Conservation (phyloP, 2,797 vertebrate species). For the Poeciliopsis paucimaculata region DNA sequence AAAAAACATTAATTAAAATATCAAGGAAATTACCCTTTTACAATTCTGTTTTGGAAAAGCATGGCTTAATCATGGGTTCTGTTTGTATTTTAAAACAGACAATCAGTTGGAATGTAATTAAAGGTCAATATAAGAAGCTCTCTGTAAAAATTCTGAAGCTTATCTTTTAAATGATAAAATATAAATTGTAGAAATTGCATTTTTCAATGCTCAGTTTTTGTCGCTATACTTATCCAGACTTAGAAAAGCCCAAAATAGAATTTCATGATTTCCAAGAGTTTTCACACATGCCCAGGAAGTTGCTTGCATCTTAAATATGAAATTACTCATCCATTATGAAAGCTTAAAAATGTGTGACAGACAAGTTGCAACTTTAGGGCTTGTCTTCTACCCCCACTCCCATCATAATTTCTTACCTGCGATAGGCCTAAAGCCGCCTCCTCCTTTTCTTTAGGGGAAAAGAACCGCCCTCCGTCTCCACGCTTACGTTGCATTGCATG, state of each 20-base stretch:
- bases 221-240: not conserved
- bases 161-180: not conserved
- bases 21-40: not conserved
- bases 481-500: constrained; percentile 97
- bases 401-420: constrained; percentile 67
- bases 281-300: not conserved
- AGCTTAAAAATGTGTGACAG: not conserved
- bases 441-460: constrained; percentile 95
- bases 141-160: not conserved
- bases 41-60: not conserved
- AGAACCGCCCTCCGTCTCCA: constrained; percentile 95
- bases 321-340: not conserved
- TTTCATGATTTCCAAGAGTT: not conserved
- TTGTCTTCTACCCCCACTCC: not conserved
- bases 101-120: not conserved
- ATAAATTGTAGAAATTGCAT: not conserved
- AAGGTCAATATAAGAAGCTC: not conserved
- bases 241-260: not conserved
- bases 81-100: not conserved
- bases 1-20: not conserved
- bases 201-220: not conserved
- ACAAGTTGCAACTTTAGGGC: not conserved
- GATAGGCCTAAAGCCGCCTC: constrained; percentile 75
- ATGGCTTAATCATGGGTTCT: not conserved
- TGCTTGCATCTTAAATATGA: not conserved